These are phyloP conservation scores for Picathartes gymnocephalus DNA, from an alignment of 2,113 vertebrate genomes.

Conservation along the genomic window DNA sequence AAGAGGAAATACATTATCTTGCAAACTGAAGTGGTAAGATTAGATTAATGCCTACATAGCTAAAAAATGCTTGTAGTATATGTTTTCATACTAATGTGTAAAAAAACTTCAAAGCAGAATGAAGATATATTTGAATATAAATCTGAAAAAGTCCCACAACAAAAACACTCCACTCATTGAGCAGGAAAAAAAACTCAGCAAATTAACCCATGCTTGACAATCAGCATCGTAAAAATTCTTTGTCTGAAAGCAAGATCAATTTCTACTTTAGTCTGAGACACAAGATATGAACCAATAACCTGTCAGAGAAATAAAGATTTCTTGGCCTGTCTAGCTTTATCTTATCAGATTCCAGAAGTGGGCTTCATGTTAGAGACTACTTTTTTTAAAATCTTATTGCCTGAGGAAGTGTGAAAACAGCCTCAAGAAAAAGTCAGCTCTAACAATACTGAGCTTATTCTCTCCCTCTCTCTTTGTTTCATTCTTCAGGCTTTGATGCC, in stretches of 20 bases:
- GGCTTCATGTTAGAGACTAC: conserved; percentile 21
- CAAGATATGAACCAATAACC: conserved; percentile 40
- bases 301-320: conserved; percentile 65
- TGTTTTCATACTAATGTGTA: background rate
- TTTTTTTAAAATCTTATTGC: conserved; percentile 19
- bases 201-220: background rate
- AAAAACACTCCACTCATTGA: background rate
- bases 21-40: background rate
- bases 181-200: background rate
- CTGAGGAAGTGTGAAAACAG: conserved; percentile 57
- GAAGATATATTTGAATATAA: background rate
- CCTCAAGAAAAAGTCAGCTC: background rate
- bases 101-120: background rate
- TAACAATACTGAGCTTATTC: background rate
- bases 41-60: background rate
- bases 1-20: background rate
- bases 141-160: background rate
- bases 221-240: conserved; percentile 7
- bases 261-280: conserved; percentile 55
- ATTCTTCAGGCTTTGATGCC: background rate
- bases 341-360: conserved; percentile 41
- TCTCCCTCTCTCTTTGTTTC: background rate
- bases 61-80: background rate
- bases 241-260: conserved; percentile 49
- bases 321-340: conserved; percentile 57